These are phyloP conservation scores for Hippocampus comes DNA, from an alignment of 2,113 vertebrate genomes.

Conservation along the genomic window DNA sequence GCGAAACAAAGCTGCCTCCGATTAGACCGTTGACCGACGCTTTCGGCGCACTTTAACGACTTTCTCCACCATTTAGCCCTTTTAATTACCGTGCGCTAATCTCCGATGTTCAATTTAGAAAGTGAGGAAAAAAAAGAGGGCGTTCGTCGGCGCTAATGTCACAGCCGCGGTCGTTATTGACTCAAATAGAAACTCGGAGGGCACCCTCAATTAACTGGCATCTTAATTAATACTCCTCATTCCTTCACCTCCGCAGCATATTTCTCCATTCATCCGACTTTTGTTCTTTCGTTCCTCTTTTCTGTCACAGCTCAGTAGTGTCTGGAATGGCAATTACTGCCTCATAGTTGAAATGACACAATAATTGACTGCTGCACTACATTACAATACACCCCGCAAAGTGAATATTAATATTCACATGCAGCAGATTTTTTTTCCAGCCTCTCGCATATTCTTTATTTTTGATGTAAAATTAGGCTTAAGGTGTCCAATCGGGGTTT, in stretches of 20 bases:
- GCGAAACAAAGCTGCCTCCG: slow-evolving; percentile 42
- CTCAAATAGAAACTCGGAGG: slow-evolving; percentile 19
- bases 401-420: slow-evolving; percentile 28
- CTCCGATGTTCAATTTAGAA: slow-evolving; percentile 24
- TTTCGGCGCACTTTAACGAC: slow-evolving; percentile 16
- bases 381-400: slow-evolving; percentile 11
- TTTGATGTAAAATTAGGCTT: neutral
- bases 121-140: neutral
- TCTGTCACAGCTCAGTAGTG: slow-evolving; percentile 16
- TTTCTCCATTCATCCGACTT: neutral
- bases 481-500: neutral
- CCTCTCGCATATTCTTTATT: neutral
- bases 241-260: neutral
- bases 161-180: neutral
- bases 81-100: neutral
- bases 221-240: slow-evolving; percentile 1
- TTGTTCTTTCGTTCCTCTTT: neutral
- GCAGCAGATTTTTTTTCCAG: neutral
- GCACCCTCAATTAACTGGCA: slow-evolving; percentile 15
- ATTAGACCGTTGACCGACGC: slow-evolving; percentile 42
- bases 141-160: neutral
- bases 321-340: slow-evolving; percentile 26
- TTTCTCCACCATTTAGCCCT: slow-evolving; percentile 9
- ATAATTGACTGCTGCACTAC: slow-evolving; percentile 33
- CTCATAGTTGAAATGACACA: slow-evolving; percentile 17